Evolutionary conservation across 2,888 invertebrate genomes (phyloP).

Genomic region (Eristalinus sepulchralis): DNA sequence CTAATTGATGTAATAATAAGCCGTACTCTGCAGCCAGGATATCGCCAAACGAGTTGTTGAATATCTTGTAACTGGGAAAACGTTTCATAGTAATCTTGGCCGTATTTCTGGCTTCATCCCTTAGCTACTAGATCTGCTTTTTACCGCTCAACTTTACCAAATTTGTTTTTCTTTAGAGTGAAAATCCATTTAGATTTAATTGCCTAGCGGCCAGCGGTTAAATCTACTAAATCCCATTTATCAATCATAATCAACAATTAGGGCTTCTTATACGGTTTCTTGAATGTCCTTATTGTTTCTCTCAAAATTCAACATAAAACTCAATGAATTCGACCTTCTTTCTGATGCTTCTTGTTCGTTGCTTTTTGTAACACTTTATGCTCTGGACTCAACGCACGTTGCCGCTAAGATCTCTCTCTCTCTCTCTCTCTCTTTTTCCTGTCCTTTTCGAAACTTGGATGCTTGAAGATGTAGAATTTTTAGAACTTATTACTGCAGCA

Average conservation of each 20-base stretch:
- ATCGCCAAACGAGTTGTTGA: too few relatives aligned
- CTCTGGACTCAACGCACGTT: not conserved
- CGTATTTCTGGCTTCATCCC: conserved; percentile 65
- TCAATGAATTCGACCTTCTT: not conserved
- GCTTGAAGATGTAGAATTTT: too few relatives aligned
- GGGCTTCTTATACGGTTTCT: conserved; percentile 21
- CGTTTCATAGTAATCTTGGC: conserved; percentile 4
- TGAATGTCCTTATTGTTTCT: not conserved
- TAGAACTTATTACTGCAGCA: too few relatives aligned
- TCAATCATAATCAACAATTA: conserved; percentile 24
- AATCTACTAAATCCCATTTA: conserved; percentile 18
- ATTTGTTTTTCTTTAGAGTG: conserved; percentile 69
- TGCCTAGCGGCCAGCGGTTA: conserved; percentile 4
- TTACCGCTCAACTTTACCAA: conserved; percentile 63
- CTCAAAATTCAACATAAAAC: conserved; percentile 7
- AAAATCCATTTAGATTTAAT: conserved; percentile 73
- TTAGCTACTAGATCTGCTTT: conserved; percentile 74
- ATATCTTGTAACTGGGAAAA: conserved; percentile 25
- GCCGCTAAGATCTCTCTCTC: too few relatives aligned
- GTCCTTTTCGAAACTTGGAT: too few relatives aligned
- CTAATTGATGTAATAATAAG: conserved; percentile 3
- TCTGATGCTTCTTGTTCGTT: not conserved
- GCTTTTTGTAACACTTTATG: too few relatives aligned
- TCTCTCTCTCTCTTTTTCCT: too few relatives aligned
- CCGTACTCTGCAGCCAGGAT: not conserved